Base-by-base conservation (phyloP, 2,888 invertebrate species). In the Aspidiotus rigidus region DNA sequence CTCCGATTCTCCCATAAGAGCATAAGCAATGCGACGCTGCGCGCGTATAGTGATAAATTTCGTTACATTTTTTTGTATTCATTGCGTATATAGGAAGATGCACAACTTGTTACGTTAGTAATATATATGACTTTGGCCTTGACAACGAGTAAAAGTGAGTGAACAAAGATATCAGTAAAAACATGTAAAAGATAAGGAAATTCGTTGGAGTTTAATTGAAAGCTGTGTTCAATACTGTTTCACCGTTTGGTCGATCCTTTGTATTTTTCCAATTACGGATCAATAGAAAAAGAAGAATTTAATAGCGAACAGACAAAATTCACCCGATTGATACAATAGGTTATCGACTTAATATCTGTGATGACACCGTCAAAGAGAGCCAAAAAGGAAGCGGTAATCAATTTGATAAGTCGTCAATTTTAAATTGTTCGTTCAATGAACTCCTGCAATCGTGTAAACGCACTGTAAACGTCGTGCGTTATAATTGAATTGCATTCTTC, bases 401-500 rank as follows among this genome's bases (percentile, higher is more conserved):
- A 56, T 56, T 56, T 15, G 56, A 56, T 56, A 56, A 56, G 56
- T 56, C 15, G 56, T 56, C 15, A 56, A 56, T 56, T 56, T 56
- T 56, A 44, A 44, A 44, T 44, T 10, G 49, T 44, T 44, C 49
- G 49, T 44, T 44, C 49, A 15, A 56, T n/a, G 56, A 56, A 56
- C 56, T 56, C 56, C 56, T 56, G 15, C 56, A 56, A 56, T 56
- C n/a, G 56, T 56, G n/a, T 56, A n/a, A n/a, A n/a, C n/a, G n/a
- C n/a, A n/a, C n/a, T n/a, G n/a, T n/a, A n/a, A 56, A 56, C 56
- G 56, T 15, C 15, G 13, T 56, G 56, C 15, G 56, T 15, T 56
- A 56, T 56, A 56, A 56, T 56, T n/a, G n/a, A n/a, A n/a, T n/a
- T 56, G 56, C 56, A 56, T 56, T 56, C 56, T 56, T 56, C 56